Evolutionary conservation across 2,888 invertebrate species (phyloP), one percentile per base, ranked within the genome.

Genomic region (Himalopsyche tibetana): DNA sequence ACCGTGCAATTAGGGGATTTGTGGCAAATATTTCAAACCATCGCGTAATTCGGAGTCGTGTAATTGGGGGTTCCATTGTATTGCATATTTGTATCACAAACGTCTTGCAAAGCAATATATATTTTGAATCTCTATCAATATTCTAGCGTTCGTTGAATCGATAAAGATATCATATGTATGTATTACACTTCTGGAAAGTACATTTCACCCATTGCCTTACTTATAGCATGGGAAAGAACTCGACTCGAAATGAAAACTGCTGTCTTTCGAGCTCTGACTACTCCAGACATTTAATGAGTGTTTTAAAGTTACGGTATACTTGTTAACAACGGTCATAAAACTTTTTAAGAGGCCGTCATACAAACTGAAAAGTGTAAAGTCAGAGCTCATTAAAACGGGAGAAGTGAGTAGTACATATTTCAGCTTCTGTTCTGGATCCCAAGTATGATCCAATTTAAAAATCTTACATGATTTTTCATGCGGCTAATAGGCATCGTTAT

Each of bases 311-410:
- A 84, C 79, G 56, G 80, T 84, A 84, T 74, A 87, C 87, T 87
- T 86, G 86, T 87, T 87, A 87, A 87, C 87, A 86, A 86, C 85
- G 86, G 55, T 80, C 87, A 86, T 86, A 87, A 85, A 87, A 87
- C 84, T 86, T 86, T 86, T 84, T 80, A 86, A 84, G 84, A 80
- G 84, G 85, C 63, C 63, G 63, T 63, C 63, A 63, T 63, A 63
- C 63, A 63, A 63, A 63, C 84, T 40, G 80, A 82, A 83, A 82
- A 83, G 83, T 56, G 63, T 63, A 63, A 63, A 83, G 84, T 84
- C 84, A 84, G 83, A 85, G 85, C 87, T 87, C 87, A 87, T 87
- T 87, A 87, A 87, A 85, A 85, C 56, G 51, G n/a, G 19, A 17
- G n/a, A 56, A 56, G n/a, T 56, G n/a, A 63, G 28, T 63, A 9